Percentiles rank a stretch among this genome's conserved stretches.
Evolutionary conservation across 2,888 invertebrate genomes (phyloP).

Genomic region (Chrysina gloriosa): DNA sequence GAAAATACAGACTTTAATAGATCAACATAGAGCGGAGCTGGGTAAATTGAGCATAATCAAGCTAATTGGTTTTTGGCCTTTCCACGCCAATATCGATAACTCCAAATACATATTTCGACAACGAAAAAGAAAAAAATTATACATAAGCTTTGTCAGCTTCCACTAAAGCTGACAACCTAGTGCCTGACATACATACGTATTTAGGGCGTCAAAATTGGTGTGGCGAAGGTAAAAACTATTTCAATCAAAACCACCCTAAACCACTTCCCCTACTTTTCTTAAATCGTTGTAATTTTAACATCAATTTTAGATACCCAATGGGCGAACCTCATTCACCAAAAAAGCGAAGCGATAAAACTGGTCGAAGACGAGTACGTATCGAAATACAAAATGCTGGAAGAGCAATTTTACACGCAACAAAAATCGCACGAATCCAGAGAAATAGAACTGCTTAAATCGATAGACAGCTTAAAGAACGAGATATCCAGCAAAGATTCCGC

Average conservation of each 20-base stretch:
- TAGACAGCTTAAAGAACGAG: constrained; percentile 63
- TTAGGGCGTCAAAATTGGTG: too few relatives aligned
- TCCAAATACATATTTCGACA: too few relatives aligned
- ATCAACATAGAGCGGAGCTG: constrained; percentile 72
- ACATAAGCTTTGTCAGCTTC: too few relatives aligned
- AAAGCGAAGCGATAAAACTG: constrained; percentile 70
- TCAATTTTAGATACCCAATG: constrained; percentile 71
- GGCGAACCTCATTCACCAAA: constrained; percentile 73
- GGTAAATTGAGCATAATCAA: constrained; percentile 61
- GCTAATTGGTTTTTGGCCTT: not conserved
- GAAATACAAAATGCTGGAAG: constrained; percentile 64
- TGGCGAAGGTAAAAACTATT: too few relatives aligned
- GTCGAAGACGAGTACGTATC: constrained; percentile 73
- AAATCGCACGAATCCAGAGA: constrained; percentile 62
- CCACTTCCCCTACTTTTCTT: too few relatives aligned
- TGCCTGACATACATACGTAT: too few relatives aligned
- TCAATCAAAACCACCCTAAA: too few relatives aligned
- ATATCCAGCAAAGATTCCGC: constrained; percentile 60
- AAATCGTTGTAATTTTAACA: not conserved
- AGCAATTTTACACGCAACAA: constrained; percentile 63
- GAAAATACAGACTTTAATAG: constrained; percentile 65
- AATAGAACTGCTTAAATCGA: constrained; percentile 62
- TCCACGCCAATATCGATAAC: too few relatives aligned
- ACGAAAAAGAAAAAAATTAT: too few relatives aligned
- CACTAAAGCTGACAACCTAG: too few relatives aligned